A percentile compares a stretch with the other conserved stretches of the same genome.
These are phyloP conservation scores for Pithys albifrons DNA, from an alignment of 2,113 vertebrate species.

Conservation along the genomic window DNA sequence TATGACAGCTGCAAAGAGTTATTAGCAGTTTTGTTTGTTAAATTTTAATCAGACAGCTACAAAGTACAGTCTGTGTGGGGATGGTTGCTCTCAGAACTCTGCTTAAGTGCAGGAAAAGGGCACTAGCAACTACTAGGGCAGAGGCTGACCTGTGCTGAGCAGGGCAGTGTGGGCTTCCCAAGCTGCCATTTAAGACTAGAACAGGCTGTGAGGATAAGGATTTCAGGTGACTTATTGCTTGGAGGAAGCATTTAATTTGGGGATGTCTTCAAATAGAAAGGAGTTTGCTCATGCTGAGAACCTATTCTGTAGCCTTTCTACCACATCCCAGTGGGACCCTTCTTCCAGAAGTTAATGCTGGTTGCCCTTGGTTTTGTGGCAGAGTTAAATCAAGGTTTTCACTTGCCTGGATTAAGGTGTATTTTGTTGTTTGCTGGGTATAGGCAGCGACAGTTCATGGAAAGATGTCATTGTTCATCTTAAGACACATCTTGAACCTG, in stretches of 20 bases:
- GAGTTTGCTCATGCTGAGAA: background rate
- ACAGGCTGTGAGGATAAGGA: background rate
- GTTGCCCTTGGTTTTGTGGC: background rate
- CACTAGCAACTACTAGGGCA: background rate
- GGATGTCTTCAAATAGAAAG: background rate
- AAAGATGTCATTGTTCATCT: background rate
- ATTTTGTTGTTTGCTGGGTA: background rate
- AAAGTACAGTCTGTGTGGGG: background rate
- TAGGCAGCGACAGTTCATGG: background rate
- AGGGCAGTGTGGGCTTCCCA: background rate
- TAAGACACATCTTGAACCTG: background rate
- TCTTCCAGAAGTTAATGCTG: background rate
- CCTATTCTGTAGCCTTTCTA: background rate
- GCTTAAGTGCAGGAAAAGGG: background rate
- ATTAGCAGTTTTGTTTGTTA: background rate
- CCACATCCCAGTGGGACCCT: background rate
- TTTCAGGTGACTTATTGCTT: background rate
- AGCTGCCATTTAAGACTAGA: background rate
- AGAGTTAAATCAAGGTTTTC: constrained; percentile 3
- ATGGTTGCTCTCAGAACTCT: background rate
- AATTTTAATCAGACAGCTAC: background rate
- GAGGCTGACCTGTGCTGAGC: background rate
- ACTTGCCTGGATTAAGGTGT: background rate
- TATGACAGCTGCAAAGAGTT: background rate
- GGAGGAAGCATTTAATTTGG: background rate